phyloP scores from a whole-genome alignment of 2,888 invertebrate species.

The Lycocerus yunnanus region DNA sequence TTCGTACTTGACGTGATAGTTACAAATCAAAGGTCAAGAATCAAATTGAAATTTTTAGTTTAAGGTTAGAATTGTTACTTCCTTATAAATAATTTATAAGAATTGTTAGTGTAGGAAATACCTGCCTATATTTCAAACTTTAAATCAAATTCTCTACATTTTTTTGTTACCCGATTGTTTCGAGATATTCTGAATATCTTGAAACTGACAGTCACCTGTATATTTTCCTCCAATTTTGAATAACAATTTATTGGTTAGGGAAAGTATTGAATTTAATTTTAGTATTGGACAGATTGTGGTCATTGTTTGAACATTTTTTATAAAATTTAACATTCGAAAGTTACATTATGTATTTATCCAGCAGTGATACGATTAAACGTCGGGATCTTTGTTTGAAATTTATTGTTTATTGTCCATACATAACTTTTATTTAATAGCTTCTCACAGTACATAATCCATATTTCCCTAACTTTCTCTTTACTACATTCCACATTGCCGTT shows the following conservation, averaged over 20 bases:
- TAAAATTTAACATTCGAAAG: not conserved
- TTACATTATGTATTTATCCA: not conserved
- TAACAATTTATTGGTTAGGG: not conserved
- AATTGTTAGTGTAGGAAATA: not conserved
- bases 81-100: conserved; percentile 11
- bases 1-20: conserved; percentile 17
- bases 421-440: no score
- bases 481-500: no score
- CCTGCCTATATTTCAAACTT: not conserved
- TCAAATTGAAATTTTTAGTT: conserved; percentile 3
- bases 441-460: no score
- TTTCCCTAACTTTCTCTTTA: no score
- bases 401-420: not conserved
- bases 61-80: not conserved
- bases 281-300: not conserved
- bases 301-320: not conserved
- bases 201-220: not conserved
- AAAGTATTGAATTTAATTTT: not conserved
- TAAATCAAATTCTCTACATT: not conserved
- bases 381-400: not conserved
- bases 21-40: conserved; percentile 16
- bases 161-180: not conserved
- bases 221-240: not conserved
- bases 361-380: not conserved
- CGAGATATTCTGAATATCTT: not conserved